These are phyloP conservation scores for Pangasianodon hypophthalmus DNA, from an alignment of 2,113 vertebrate species.

Conservation along the genomic window DNA sequence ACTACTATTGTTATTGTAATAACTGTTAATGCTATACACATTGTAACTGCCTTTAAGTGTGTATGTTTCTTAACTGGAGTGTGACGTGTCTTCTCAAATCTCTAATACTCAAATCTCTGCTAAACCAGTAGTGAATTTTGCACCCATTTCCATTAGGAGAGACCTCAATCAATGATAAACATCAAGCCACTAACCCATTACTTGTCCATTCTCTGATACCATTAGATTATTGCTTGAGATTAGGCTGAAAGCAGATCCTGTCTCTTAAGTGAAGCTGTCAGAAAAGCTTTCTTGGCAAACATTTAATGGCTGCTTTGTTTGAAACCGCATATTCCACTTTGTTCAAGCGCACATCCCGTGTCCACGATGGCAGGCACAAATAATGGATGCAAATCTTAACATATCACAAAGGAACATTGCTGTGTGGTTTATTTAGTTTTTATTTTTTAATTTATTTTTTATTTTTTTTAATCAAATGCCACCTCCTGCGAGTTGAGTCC, in stretches of 20 bases:
- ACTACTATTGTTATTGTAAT: background rate
- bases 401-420: background rate
- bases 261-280: constrained; percentile 44
- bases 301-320: constrained; percentile 36
- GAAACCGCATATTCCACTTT: constrained; percentile 45
- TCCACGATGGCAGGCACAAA: background rate
- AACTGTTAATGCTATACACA: background rate
- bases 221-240: constrained; percentile 42
- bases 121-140: constrained; percentile 25
- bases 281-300: constrained; percentile 45
- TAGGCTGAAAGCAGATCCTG: constrained; percentile 48
- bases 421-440: background rate
- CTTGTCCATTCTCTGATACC: constrained; percentile 46
- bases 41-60: background rate
- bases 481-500: background rate
- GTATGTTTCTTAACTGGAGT: background rate
- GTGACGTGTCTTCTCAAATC: background rate
- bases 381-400: constrained; percentile 30
- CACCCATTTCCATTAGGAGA: constrained; percentile 32
- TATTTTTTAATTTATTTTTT: background rate
- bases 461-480: background rate
- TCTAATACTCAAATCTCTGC: constrained; percentile 1
- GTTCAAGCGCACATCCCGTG: background rate
- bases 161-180: constrained; percentile 35
- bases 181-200: constrained; percentile 46